Conservation (phyloP, 2,113 vertebrate genomes). For the Phrynosoma platyrhinos region DNA sequence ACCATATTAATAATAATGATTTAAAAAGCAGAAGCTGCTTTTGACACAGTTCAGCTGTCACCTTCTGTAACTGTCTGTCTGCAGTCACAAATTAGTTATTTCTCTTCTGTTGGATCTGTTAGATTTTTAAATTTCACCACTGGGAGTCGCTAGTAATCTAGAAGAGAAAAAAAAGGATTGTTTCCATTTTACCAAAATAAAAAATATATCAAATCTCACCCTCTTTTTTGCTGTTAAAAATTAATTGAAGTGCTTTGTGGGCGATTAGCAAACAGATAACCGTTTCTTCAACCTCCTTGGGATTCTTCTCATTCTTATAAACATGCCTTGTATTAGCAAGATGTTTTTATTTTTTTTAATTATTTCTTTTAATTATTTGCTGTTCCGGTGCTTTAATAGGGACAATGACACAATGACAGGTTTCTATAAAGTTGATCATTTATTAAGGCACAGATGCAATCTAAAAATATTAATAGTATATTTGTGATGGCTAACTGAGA, state of each 20-base stretch:
- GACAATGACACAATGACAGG: not conserved
- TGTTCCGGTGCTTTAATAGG: not conserved
- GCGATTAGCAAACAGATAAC: conserved; percentile 19
- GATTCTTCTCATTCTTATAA: not conserved
- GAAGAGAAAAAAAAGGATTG: conserved; percentile 45
- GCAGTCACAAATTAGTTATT: accelerated
- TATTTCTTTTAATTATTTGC: conserved; percentile 24
- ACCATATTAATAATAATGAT: not conserved
- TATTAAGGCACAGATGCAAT: conserved; percentile 35
- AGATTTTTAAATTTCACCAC: conserved; percentile 51
- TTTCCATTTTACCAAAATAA: conserved; percentile 22
- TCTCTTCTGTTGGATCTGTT: not conserved
- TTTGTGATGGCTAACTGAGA: not conserved
- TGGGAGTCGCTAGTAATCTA: conserved; percentile 74
- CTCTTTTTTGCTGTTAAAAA: conserved; percentile 41
- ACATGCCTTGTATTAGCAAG: not conserved
- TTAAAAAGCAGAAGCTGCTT: not conserved
- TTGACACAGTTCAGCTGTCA: not conserved
- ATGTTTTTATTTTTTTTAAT: not conserved
- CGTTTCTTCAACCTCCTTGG: conserved; percentile 10
- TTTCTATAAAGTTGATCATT: not conserved
- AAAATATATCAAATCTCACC: conserved; percentile 11
- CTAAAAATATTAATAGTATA: conserved; percentile 1
- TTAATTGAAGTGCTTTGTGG: conserved; percentile 7
- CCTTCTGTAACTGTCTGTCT: not conserved